Base-by-base conservation (phyloP, 2,888 invertebrate species). In the Parnassius apollo region DNA sequence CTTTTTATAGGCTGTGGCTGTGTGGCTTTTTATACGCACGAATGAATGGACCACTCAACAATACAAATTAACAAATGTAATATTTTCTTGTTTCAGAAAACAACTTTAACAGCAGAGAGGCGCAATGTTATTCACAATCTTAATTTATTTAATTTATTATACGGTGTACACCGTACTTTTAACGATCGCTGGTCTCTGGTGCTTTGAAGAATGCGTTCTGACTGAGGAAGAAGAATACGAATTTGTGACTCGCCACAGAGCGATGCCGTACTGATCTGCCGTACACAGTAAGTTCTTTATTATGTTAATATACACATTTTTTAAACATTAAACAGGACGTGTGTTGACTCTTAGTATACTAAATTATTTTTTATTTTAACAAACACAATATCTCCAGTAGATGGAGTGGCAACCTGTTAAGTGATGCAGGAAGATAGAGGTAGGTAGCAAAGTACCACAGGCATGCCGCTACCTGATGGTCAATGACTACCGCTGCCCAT, bases 161-260 rank as follows among this genome's bases (percentile, higher is more conserved):
- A 70, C 80, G 58, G 72, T 83, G 18, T 92, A 92, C 70, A 89
- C 84, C 13, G 73, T 91, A 7, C 80, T 91, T 18, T 79, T 92
- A 59, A 88, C 91, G 11, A 80, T 92, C 53, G 92, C 86, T 42
- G 92, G 92, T 0, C 86, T 92, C 59, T 92, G 92, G 92, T 92
- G 92, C 75, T 92, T 90, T 69, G 92, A 92, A 65, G 92, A 92
- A 71, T 92, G 92, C 66, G 80, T 81, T 2, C 79, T 86, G 2
- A 87, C 89, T 2, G 91, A 91, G 54, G 91, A 92, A 59, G 89
- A 91, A 64, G 91, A 91, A 68, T 86, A 88, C 70, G 81, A 85
- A 61, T 88, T 89, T 71, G 76, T 83, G 59, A 76, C 78, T 60
- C 83, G 85, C 58, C 81, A 85, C 48, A 73, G 80, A 18, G 75